Base-by-base conservation (phyloP, 2,113 vertebrate species). In the Lagopus muta region DNA sequence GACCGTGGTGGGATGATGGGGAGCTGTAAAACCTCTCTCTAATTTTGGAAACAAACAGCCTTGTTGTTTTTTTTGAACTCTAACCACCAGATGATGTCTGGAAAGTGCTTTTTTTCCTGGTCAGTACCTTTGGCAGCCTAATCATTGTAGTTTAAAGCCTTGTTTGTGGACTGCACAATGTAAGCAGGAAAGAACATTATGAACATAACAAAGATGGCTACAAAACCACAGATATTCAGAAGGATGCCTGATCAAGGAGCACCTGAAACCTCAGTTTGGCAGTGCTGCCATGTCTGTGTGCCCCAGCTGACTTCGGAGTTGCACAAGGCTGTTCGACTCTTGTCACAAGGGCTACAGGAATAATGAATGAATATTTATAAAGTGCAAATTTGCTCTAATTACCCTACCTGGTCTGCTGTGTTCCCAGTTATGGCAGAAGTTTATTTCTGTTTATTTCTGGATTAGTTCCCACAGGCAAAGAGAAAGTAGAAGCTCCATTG, bases 381-480 rank as follows among this genome's bases (percentile, higher is more conserved):
- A 86, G 88, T 86, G 65, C 82, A 97, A 91, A 92, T 92, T 52
- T 78, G 77, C 52, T 91, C 34, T 96, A 93, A 96, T 95, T 92
- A 89, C 52, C 28, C 85, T 92, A 87, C 82, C 80, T 89, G 76
- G 73, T 58, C 88, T 92, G 88, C 58, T 79, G 72, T 84, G 47
- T 72, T 92, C 82, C 71, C 79, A 81, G 89, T 69, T 88, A 70
- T 55, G 64, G 76, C 60, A 90, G 79, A 91, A 86, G 61, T 94
- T 89, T 21, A 80, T 92, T 88, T 90, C 76, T 90, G 67, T 75
- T 95, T 72, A 52, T 77, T 93, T 89, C 84, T 92, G 88, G 58
- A 71, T 84, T 87, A 61, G 61, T 57, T 93, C 65, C 83, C 4
- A 4, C 43, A 69, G 84, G 75, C 61, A 64, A 80, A 87, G 60